Evolutionary conservation across 64 coral and sea anemone genomes (phyloP), one percentile per base, ranked within the genome.

Genomic region (Hydrozoanthus tunicans): DNA sequence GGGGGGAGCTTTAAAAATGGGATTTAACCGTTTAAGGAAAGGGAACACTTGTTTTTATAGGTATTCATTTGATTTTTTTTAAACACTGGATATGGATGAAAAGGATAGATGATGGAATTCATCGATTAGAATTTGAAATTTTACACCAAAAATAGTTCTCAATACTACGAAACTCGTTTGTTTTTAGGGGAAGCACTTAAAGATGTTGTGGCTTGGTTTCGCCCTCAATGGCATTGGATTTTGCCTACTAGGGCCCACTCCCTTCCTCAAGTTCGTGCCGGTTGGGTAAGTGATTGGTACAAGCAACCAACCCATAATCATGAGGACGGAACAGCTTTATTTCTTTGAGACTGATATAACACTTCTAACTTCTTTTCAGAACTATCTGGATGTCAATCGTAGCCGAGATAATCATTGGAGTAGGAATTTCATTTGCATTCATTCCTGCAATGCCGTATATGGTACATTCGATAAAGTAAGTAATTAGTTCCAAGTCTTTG

Each of bases 361-460:
- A 11, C 13, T 3, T 76, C 25, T 10, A 5, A 12, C 24, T 43
- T 56, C 15, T 17, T 73, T 86, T 3, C 67, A 86, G 83, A 51
- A 86, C 83, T 57, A 86, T 86, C 43, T 86, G 83, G 83, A 32
- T 86, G 83, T 26, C 83, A 2, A 53, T 86, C 24, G 26, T 86
- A 43, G 83, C 83, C 57, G 83, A 86, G 67, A 86, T 86, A 26
- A 43, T 73, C 13, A 86, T 86, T 73, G 83, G 83, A 15, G 10
- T 43, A 9, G 83, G 83, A 5, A 86, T 86, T 73, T 86, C 83
- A 9, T 73, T 86, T 58, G 9, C 83, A 9, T 86, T 86, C 23
- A 86, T 86, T 23, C 83, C 83, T 3, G 9, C 83, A 4, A 86
- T 86, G 83, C 83, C 83, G 25, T 86, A 32, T 32, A 86, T 86